These are phyloP conservation scores for Paralinhomoeus sp. DNA, from an alignment of 2,888 invertebrate genomes.

Conservation along the genomic window DNA sequence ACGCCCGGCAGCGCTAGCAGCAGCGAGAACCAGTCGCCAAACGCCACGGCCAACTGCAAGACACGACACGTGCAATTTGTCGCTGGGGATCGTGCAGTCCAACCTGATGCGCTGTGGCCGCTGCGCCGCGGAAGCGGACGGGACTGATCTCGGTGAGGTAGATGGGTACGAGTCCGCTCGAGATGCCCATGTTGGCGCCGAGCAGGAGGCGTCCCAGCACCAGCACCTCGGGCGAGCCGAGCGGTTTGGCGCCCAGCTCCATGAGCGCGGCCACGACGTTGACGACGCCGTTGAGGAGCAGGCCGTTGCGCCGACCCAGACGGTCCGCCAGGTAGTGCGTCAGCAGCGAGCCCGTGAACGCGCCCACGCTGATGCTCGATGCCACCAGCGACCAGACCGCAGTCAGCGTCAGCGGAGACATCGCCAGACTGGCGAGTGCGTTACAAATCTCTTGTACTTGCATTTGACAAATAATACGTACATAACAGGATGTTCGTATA, in stretches of 20 bases:
- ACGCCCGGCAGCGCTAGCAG: conserved; percentile 24
- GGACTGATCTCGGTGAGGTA: conserved; percentile 31
- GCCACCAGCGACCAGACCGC: conserved; percentile 28
- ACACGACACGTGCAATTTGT: too few relatives aligned
- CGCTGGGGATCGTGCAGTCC: too few relatives aligned
- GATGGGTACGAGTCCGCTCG: conserved; percentile 20
- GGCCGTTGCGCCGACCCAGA: conserved; percentile 25
- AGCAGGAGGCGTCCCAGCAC: conserved; percentile 25
- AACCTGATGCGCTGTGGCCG: conserved; percentile 29
- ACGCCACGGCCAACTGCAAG: conserved; percentile 19
- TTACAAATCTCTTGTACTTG: too few relatives aligned
- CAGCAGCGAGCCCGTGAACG: conserved; percentile 19
- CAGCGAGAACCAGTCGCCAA: conserved; percentile 24
- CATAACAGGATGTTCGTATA: too few relatives aligned
- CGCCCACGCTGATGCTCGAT: conserved; percentile 21
- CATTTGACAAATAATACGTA: too few relatives aligned
- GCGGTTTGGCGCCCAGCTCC: conserved; percentile 25
- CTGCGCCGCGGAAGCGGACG: conserved; percentile 26
- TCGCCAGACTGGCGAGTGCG: too few relatives aligned
- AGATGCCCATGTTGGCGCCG: conserved; percentile 13
- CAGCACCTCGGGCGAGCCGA: conserved; percentile 28
- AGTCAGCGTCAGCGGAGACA: conserved; percentile 1
- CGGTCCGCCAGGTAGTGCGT: conserved; percentile 27
- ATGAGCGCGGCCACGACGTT: conserved; percentile 25
- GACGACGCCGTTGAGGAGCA: conserved; percentile 18